Evolutionary conservation across 2,797 vertebrate species (phyloP).

Genomic region (Morus bassanus): DNA sequence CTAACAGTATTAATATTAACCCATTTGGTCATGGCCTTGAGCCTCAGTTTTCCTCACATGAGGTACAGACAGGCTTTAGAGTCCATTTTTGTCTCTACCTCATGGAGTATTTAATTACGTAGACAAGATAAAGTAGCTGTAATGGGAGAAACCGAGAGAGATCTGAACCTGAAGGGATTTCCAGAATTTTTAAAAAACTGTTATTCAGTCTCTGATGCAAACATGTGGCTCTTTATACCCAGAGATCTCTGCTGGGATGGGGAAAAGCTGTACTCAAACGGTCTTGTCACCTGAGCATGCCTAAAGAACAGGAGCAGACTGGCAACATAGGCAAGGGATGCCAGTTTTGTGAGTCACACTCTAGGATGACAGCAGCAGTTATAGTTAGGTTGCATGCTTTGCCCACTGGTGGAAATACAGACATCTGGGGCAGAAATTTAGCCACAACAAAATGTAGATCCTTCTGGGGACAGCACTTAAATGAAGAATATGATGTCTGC

Average conservation of each 20-base stretch:
- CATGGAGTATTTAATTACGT: not conserved
- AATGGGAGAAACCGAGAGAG: not conserved
- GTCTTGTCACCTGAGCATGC: not conserved
- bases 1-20: not conserved
- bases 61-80: not conserved
- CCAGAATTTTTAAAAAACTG: not conserved
- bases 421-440: not conserved
- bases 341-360: not conserved
- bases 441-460: not conserved
- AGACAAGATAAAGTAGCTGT: not conserved
- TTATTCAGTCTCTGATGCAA: not conserved
- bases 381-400: not conserved
- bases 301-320: not conserved
- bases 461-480: not conserved
- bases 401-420: not conserved
- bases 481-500: not conserved
- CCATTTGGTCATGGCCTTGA: not conserved
- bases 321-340: not conserved
- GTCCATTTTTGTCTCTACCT: not conserved
- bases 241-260: not conserved
- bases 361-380: not conserved
- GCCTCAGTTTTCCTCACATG: not conserved
- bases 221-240: not conserved
- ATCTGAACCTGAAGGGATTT: not conserved
- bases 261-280: not conserved